Base-by-base conservation (phyloP, 1,140 invertebrate genomes). In the Drosophila mayri region DNA sequence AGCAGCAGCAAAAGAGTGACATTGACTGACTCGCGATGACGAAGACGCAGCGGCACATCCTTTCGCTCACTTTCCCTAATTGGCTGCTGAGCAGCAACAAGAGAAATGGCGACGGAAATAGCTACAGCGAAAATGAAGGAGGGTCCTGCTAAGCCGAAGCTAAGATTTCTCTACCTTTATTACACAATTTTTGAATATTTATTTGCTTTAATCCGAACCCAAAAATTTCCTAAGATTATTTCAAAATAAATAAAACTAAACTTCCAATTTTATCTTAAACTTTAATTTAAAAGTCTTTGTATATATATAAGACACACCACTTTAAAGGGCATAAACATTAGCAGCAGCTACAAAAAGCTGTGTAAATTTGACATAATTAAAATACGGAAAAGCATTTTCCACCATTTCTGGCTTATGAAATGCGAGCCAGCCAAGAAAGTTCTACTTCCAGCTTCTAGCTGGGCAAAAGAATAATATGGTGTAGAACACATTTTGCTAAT, bases 331-430 rank as follows among this genome's bases (percentile, higher is more conserved):
- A 62, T 32, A 35, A 35, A 43, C 30, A 66, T 30, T n/a, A 73
- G n/a, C 35, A 40, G 32, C 20, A 37, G 41, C 40, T 63, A 46
- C 59, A 44, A n/a, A 59, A 79, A 80, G 52, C 76, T 74, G 59
- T 28, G 73, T 49, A 77, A 83, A 88, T 87, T 87, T 87, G 84
- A 84, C 80, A 88, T 87, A 87, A 87, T 87, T 87, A 87, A 87
- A 87, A 87, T 71, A 74, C 76, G 76, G 72, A 57, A 54, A 30
- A 50, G n/a, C 47, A 32, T 50, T 30, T 30, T 30, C 47, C 16
- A 40, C 70, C 74, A 57, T 74, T 72, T 72, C 41, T 63, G 28
- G 64, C 44, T 40, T 67, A 82, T 58, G 62, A 70, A 81, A 81
- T 61, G 59, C 60, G 63, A 79, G 60, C 58, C 65, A 62, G 62